Percentiles rank a stretch among this genome's conserved stretches.
Evolutionary conservation across 2,797 vertebrate species (phyloP).

Genomic region (Sebastes vulpes): DNA sequence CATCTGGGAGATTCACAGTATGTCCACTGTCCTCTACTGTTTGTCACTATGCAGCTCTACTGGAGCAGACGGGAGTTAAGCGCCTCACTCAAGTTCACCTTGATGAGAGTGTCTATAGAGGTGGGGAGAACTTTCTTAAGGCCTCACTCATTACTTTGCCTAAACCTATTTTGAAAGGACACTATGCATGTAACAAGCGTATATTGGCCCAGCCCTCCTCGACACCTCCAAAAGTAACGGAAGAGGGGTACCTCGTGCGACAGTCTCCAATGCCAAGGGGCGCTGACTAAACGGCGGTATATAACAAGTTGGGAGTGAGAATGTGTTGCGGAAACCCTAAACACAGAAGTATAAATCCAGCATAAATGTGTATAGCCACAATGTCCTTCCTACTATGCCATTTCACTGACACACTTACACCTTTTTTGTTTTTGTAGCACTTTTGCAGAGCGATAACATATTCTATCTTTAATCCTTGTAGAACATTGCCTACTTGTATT

Average conservation of each 20-base stretch:
- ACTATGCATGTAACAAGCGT: background rate
- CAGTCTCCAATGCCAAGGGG: background rate
- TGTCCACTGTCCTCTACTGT: background rate
- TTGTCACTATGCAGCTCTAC: background rate
- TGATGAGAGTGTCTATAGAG: slow-evolving; percentile 3
- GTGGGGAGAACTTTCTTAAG: background rate
- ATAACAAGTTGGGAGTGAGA: too few relatives aligned
- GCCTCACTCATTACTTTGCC: background rate
- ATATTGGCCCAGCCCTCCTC: too few relatives aligned
- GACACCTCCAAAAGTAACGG: too few relatives aligned
- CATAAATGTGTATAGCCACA: background rate
- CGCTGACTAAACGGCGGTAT: background rate
- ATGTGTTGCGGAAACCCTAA: background rate
- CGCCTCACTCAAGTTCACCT: background rate
- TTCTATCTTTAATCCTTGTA: background rate
- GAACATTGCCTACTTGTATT: background rate
- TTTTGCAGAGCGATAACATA: background rate
- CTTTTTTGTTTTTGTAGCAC: background rate
- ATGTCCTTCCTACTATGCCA: background rate
- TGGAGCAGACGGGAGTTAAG: background rate
- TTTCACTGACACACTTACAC: background rate
- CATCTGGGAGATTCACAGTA: background rate
- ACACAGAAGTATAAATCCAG: background rate
- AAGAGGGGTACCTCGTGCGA: too few relatives aligned
- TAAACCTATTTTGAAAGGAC: background rate